These are phyloP conservation scores for Caenorhabditis auriculariae DNA, from an alignment of 2,888 invertebrate species.

Conservation along the genomic window DNA sequence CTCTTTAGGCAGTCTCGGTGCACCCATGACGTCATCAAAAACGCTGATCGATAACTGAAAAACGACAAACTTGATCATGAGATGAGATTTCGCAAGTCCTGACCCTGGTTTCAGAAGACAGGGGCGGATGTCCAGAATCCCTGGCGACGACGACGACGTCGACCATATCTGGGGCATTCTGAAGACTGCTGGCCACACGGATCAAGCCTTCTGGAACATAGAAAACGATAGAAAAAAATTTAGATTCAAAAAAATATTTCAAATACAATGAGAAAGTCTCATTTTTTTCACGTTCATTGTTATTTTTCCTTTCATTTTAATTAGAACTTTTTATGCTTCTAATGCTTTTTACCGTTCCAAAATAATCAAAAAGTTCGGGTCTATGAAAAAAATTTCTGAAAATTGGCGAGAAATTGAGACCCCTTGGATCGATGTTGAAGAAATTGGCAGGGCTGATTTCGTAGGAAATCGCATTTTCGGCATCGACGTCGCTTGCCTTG, in stretches of 20 bases:
- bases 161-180: constrained; percentile 22
- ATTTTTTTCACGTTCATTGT: too few relatives aligned
- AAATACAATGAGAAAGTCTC: too few relatives aligned
- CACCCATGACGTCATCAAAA: constrained; percentile 9
- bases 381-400: too few relatives aligned
- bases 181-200: constrained; percentile 19
- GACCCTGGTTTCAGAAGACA: constrained; percentile 33
- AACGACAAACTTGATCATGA: not conserved
- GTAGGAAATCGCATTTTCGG: constrained; percentile 36
- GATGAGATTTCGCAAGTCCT: not conserved
- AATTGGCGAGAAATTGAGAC: too few relatives aligned
- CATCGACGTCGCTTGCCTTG: constrained; percentile 45
- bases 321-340: too few relatives aligned
- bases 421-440: constrained; percentile 31
- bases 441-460: constrained; percentile 20
- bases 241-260: too few relatives aligned
- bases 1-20: constrained; percentile 15
- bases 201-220: constrained; percentile 23
- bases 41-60: constrained; percentile 14
- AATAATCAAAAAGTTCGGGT: too few relatives aligned
- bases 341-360: too few relatives aligned
- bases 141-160: constrained; percentile 36
- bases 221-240: not conserved
- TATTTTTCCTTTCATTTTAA: too few relatives aligned
- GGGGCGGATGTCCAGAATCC: constrained; percentile 51